Evolutionary conservation across 53 echinoderm and acorn worm species (phyloP).

Genomic region (Apostichopus leukothele): DNA sequence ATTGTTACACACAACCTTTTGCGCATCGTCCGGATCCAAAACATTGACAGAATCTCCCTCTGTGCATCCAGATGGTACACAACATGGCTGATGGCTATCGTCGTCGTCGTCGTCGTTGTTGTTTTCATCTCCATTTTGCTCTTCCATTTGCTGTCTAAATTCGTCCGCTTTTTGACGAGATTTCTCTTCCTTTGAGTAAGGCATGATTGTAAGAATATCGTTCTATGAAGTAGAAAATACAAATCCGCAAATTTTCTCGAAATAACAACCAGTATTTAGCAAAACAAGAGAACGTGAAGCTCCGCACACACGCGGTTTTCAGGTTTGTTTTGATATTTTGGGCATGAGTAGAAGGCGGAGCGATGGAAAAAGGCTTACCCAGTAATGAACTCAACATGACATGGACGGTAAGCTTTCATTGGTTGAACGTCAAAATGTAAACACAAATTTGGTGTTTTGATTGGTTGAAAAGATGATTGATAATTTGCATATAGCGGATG

Average conservation of each 20-base stretch:
- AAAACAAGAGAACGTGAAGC: conserved; percentile 3
- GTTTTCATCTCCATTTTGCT: conserved; percentile 58
- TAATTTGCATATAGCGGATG: conserved; percentile 47
- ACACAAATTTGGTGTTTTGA: neutral
- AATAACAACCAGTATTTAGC: neutral
- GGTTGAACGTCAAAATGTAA: conserved; percentile 19
- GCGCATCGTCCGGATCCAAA: conserved; percentile 84
- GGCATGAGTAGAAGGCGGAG: conserved; percentile 26
- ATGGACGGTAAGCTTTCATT: neutral
- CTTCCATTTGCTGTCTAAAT: conserved; percentile 76
- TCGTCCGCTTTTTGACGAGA: conserved; percentile 81
- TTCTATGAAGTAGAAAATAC: neutral
- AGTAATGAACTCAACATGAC: conserved; percentile 34
- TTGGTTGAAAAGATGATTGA: neutral
- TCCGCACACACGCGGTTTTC: conserved; percentile 15
- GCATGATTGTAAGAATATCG: conserved; percentile 59
- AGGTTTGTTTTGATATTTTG: conserved; percentile 49
- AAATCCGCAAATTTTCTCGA: neutral
- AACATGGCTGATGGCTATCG: conserved; percentile 76
- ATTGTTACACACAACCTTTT: conserved; percentile 96
- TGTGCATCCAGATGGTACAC: conserved; percentile 82
- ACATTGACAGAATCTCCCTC: conserved; percentile 74
- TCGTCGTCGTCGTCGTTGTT: conserved; percentile 58
- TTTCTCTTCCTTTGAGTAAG: conserved; percentile 89
- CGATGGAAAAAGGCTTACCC: conserved; percentile 35